Conservation (phyloP, 1,140 invertebrate genomes). For the Sweltsa coloradensis region DNA sequence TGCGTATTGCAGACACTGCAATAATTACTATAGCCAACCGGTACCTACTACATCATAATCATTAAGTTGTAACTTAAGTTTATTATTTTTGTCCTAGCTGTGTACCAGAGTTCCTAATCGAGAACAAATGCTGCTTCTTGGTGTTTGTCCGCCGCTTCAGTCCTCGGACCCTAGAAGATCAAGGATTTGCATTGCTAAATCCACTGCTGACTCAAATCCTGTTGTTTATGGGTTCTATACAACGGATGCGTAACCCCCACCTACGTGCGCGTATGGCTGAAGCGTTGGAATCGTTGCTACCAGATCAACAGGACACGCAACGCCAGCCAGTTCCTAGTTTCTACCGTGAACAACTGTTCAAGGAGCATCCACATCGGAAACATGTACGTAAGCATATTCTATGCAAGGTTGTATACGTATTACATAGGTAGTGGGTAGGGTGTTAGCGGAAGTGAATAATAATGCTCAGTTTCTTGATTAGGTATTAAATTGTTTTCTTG, state of each 20-base stretch:
- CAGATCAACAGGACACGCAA: constrained; percentile 44
- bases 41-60: no score
- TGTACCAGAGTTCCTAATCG: constrained; percentile 82
- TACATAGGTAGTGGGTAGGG: no score
- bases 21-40: no score
- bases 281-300: constrained; percentile 70
- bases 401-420: no score
- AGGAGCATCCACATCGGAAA: constrained; percentile 54
- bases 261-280: constrained; percentile 80
- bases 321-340: constrained; percentile 42
- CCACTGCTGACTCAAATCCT: constrained; percentile 58
- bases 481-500: no score
- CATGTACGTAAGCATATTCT: constrained; percentile 32
- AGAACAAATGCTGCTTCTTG: constrained; percentile 73
- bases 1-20: no score
- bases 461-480: no score
- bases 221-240: constrained; percentile 51
- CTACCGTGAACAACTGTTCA: constrained; percentile 63
- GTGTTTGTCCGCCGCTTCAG: constrained; percentile 55
- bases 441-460: no score
- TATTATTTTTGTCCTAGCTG: constrained; percentile 37
- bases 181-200: constrained; percentile 44
- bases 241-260: constrained; percentile 84
- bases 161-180: constrained; percentile 44
- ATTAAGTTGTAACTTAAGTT: neutral